Base-by-base conservation (phyloP, 2,113 vertebrate genomes). In the Paralichthys olivaceus region DNA sequence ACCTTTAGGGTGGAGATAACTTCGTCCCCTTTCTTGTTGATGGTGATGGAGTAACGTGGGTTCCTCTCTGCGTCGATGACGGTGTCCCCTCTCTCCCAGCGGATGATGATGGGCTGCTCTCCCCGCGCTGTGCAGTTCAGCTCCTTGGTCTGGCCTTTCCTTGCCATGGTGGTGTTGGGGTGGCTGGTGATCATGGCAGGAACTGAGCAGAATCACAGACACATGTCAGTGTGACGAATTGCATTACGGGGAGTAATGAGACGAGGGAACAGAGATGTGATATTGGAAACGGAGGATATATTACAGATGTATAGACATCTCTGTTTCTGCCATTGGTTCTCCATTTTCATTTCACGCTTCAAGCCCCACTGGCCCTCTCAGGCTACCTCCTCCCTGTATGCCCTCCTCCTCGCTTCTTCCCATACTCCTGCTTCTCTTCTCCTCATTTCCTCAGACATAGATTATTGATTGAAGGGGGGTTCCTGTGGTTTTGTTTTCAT, bases 161-260 rank as follows among this genome's bases (percentile, higher is more conserved):
- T 98, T 60, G 98, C 98, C 28, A 99, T 99, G 72, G 98, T 99
- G 87, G 97, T 99, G 94, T 99, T 99, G 89, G 98, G 97, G 88
- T 99, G 98, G 71, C 96, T 98, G 53, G 98, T 99, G 94, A 99
- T 98, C 96, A 99, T 99, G 84, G 98, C 98, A 0, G 98, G 98
- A 89, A 99, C 98, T 99, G 92, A 43, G 78, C 67, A 74, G 76
- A 87, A 83, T 53, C 57, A 69, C 65, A 79, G 62, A 82, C 69
- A 85, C 15, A 32, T 69, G 69, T 89, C 76, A 88, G 71, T 73
- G 70, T 82, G 72, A 76, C 64, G 4, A 80, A 81, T 77, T 22
- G 32, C 61, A 76, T 86, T 62, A 81, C 66, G 32, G 23, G 63
- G 65, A 83, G 79, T 90, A 87, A 87, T 87, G 81, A 85, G 75